Conservation (phyloP, 64 coral and sea anemone species). For the Montipora sp. region DNA sequence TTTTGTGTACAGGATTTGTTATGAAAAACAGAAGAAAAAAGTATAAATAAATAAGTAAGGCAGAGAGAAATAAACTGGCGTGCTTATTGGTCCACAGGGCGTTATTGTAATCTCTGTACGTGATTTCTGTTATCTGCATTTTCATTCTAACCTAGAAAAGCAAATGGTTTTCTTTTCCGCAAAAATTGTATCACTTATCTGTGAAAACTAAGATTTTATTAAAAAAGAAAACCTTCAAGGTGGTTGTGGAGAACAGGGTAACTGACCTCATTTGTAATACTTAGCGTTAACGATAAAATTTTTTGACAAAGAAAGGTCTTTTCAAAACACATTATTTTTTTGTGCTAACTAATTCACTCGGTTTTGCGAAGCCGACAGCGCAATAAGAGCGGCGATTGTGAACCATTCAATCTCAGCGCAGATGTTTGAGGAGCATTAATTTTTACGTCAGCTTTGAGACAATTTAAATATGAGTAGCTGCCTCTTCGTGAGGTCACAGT, state of each 20-base stretch:
- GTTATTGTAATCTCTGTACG: not conserved
- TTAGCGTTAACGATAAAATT: not conserved
- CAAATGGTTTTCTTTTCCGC: not conserved
- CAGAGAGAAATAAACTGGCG: not conserved
- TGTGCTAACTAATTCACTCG: constrained; percentile 18
- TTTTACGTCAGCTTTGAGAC: constrained; percentile 25
- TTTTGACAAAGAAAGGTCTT: not conserved
- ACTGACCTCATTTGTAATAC: not conserved
- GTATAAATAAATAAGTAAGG: not conserved
- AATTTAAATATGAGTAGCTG: constrained; percentile 41
- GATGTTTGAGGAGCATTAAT: constrained; percentile 29
- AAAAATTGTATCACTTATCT: too few species aligned
- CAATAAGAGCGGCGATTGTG: constrained; percentile 20
- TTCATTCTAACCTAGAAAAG: not conserved
- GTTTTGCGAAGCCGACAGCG: not conserved
- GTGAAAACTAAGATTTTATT: too few species aligned
- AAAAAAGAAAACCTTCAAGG: not conserved
- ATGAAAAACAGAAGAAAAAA: not conserved
- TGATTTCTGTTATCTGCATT: not conserved
- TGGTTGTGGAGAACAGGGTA: not conserved
- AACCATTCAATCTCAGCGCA: constrained; percentile 4
- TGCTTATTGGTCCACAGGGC: not conserved
- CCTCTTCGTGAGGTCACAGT: not conserved
- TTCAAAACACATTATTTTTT: constrained; percentile 31
- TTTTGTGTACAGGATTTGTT: not conserved